Percentiles rank a stretch among this genome's conserved stretches.
These are phyloP conservation scores for Phaedon cochleariae DNA, from an alignment of 2,888 invertebrate species.

Conservation along the genomic window DNA sequence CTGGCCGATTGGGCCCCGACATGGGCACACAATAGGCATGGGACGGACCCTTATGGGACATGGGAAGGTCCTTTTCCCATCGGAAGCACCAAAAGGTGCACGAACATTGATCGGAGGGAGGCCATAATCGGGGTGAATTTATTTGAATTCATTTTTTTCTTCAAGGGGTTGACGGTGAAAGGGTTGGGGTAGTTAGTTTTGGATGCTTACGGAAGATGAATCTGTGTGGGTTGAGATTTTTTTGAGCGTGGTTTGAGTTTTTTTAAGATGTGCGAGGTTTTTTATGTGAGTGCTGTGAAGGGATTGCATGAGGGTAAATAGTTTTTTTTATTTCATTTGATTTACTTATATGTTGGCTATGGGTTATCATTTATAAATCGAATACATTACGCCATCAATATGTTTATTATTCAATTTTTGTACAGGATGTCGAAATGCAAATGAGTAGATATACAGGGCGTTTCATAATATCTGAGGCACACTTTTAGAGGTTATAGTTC, in stretches of 20 bases:
- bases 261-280: conserved; percentile 16
- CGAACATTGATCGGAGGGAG: neutral
- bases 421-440: too few species aligned
- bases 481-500: too few species aligned
- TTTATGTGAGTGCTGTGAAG: conserved; percentile 20
- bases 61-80: too few species aligned
- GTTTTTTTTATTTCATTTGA: conserved; percentile 16
- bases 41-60: neutral
- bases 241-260: conserved; percentile 21
- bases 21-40: neutral
- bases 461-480: too few species aligned
- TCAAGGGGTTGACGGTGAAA: conserved; percentile 23
- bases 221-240: conserved; percentile 14
- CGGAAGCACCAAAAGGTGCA: neutral
- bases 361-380: too few species aligned
- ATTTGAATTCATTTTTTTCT: conserved; percentile 29
- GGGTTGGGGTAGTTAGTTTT: conserved; percentile 31
- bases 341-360: too few species aligned
- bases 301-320: conserved; percentile 21
- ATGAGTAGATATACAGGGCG: too few species aligned
- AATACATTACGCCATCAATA: too few species aligned
- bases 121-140: conserved; percentile 46
- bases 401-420: too few species aligned
- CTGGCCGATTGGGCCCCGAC: neutral
- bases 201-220: neutral